Conservation (phyloP, 2,113 vertebrate genomes). For the Solea senegalensis region DNA sequence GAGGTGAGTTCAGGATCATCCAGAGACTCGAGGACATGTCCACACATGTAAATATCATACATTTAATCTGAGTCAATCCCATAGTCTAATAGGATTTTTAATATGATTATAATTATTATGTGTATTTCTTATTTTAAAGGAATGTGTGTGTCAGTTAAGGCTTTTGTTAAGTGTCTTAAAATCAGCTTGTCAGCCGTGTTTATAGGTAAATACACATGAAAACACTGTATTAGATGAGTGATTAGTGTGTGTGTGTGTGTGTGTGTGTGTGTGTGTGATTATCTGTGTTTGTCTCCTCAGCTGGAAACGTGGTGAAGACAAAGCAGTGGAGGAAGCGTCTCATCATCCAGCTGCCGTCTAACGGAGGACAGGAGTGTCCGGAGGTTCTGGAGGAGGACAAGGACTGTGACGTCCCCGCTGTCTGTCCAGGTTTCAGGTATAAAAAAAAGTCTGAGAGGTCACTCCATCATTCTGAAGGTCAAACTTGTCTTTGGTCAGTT, state of each 20-base stretch:
- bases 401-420: conserved; percentile 83
- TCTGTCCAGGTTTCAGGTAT: conserved; percentile 93
- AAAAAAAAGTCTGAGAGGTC: neutral
- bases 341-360: conserved; percentile 89
- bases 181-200: no score
- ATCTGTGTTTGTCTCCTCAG: conserved; percentile 75
- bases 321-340: conserved; percentile 90
- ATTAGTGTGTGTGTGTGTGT: neutral
- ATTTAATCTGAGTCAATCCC: conserved; percentile 31
- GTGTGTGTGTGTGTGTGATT: conserved; percentile 23
- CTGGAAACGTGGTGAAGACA: conserved; percentile 68
- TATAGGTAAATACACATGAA: no score
- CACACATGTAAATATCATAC: conserved; percentile 35
- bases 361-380: conserved; percentile 92
- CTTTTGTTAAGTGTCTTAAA: no score
- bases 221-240: no score
- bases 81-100: conserved; percentile 40
- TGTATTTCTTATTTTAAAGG: neutral
- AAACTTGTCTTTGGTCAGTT: neutral
- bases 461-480: neutral
- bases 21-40: conserved; percentile 30
- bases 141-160: no score
- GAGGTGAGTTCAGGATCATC: conserved; percentile 27
- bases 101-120: conserved; percentile 14
- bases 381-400: conserved; percentile 91